phyloP scores from a whole-genome alignment of 2,888 invertebrate genomes.

The Drosophila multiciliata region DNA sequence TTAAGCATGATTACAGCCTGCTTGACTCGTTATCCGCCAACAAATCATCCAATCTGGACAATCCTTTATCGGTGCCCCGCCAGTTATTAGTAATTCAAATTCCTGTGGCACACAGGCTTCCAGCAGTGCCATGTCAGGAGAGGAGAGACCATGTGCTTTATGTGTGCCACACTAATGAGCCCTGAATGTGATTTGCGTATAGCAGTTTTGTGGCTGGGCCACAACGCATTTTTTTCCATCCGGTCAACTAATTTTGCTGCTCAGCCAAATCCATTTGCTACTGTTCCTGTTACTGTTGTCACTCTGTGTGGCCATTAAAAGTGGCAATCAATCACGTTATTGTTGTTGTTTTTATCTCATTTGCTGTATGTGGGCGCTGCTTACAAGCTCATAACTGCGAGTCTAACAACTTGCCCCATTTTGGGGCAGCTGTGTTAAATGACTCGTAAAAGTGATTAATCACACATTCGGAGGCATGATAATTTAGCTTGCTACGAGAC shows the following conservation, averaged over 20 bases:
- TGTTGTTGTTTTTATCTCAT: constrained; percentile 1
- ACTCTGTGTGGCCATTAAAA: constrained; percentile 39
- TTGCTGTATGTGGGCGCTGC: constrained; percentile 23
- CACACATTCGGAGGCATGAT: constrained; percentile 25
- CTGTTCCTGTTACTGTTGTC: constrained; percentile 5
- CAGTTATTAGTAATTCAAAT: constrained; percentile 33
- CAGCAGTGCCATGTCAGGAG: background rate
- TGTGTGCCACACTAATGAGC: constrained; percentile 36
- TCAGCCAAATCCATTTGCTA: background rate
- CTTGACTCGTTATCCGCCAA: background rate
- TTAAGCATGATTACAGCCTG: constrained; percentile 12
- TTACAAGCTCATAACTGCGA: constrained; percentile 46
- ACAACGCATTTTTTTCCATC: constrained; percentile 12
- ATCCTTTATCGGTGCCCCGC: constrained; percentile 9
- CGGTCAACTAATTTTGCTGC: constrained; percentile 8
- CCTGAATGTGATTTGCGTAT: constrained; percentile 44
- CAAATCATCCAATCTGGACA: constrained; percentile 4
- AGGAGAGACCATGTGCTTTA: background rate
- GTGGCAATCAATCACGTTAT: constrained; percentile 57
- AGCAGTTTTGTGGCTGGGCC: constrained; percentile 17
- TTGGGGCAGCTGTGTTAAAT: constrained; percentile 43
- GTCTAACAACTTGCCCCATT: constrained; percentile 33
- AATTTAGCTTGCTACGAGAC: constrained; percentile 29
- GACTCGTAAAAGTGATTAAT: constrained; percentile 53
- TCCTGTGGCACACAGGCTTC: background rate